A percentile compares a stretch with the other conserved stretches of the same genome.
Conservation (phyloP, 2,888 invertebrate species). For the Troides helena region DNA sequence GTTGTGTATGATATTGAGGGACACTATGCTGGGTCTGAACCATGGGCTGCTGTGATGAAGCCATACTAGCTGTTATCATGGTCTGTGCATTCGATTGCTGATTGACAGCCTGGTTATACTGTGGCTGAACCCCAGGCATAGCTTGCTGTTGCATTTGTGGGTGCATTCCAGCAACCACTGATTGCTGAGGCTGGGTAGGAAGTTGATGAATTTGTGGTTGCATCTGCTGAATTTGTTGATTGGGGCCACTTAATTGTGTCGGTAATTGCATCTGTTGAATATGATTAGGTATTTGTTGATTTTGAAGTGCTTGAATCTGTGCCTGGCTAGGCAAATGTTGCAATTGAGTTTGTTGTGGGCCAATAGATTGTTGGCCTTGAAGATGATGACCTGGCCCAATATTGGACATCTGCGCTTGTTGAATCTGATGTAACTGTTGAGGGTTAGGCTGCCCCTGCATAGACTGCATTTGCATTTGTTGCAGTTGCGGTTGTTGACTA, state of each 20-base stretch:
- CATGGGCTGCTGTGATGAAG: slow-evolving; percentile 73
- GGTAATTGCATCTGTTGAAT: slow-evolving; percentile 79
- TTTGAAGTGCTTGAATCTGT: slow-evolving; percentile 76
- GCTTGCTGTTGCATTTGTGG: slow-evolving; percentile 74
- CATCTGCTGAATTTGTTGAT: slow-evolving; percentile 76
- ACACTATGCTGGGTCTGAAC: slow-evolving; percentile 75
- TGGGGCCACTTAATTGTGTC: slow-evolving; percentile 64
- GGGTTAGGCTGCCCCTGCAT: slow-evolving; percentile 72
- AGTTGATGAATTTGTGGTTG: slow-evolving; percentile 77
- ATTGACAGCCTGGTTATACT: slow-evolving; percentile 75
- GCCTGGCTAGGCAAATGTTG: slow-evolving; percentile 76
- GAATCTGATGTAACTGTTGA: slow-evolving; percentile 75
- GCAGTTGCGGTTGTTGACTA: slow-evolving; percentile 74
- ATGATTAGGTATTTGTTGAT: slow-evolving; percentile 79
- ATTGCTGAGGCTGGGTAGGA: slow-evolving; percentile 74
- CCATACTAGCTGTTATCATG: slow-evolving; percentile 71
- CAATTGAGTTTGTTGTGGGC: slow-evolving; percentile 72
- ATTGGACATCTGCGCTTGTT: slow-evolving; percentile 73
- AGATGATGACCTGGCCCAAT: slow-evolving; percentile 73
- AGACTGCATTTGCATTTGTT: slow-evolving; percentile 77
- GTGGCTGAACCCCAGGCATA: slow-evolving; percentile 75
- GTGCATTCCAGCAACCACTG: slow-evolving; percentile 75
- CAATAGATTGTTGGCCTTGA: slow-evolving; percentile 70
- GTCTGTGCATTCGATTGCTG: slow-evolving; percentile 70
- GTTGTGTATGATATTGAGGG: slow-evolving; percentile 75